A percentile compares a stretch with the other conserved stretches of the same genome.
phyloP scores from a whole-genome alignment of 2,797 vertebrate genomes.

The Melanotaenia pygmaea region DNA sequence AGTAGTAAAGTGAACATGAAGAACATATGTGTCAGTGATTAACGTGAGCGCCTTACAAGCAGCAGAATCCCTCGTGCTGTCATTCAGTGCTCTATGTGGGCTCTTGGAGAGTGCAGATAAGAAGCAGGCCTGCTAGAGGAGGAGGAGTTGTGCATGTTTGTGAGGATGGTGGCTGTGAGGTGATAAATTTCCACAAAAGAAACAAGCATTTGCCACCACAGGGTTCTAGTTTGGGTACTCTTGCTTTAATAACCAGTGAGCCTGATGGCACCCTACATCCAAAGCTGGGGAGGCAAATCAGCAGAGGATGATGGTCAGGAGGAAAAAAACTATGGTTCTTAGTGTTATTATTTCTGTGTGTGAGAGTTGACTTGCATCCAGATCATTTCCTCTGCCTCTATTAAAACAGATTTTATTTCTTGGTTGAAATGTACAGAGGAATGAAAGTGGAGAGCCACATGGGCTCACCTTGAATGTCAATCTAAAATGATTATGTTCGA shows the following conservation, averaged over 20 bases:
- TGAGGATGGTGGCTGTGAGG: neutral
- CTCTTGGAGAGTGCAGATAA: conserved; percentile 64
- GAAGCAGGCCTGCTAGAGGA: conserved; percentile 36
- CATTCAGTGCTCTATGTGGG: conserved; percentile 35
- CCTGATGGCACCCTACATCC: conserved; percentile 49
- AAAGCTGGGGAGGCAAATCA: conserved; percentile 24
- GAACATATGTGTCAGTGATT: conserved; percentile 43
- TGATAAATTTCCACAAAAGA: conserved; percentile 67
- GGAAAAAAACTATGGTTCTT: conserved; percentile 21
- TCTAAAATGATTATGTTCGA: neutral
- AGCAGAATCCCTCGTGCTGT: conserved; percentile 19
- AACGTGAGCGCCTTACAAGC: conserved; percentile 13
- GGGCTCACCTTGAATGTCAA: neutral
- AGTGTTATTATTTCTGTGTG: neutral
- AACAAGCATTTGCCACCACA: conserved; percentile 43
- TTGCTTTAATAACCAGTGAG: conserved; percentile 24
- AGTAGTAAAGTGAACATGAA: conserved; percentile 20
- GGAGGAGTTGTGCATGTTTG: conserved; percentile 10
- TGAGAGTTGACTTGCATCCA: neutral
- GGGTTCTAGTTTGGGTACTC: conserved; percentile 40
- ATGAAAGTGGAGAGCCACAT: neutral
- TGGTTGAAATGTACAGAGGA: neutral
- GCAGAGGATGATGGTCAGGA: conserved; percentile 29
- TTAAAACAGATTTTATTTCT: neutral
- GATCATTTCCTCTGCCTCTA: neutral